These are phyloP conservation scores for Lasioglossum calceatum DNA, from an alignment of 2,888 invertebrate species.

Conservation along the genomic window DNA sequence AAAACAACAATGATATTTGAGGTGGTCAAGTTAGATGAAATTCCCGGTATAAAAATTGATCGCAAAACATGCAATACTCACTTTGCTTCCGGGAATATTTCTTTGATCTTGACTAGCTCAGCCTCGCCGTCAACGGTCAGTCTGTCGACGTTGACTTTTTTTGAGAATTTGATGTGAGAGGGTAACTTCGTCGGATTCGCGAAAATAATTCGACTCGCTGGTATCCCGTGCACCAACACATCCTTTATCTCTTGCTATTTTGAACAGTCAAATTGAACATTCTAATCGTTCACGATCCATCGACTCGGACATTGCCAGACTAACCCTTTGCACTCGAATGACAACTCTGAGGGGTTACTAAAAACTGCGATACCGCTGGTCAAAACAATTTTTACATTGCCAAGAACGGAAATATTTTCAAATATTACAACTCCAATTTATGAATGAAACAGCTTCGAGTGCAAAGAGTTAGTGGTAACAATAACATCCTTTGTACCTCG, in stretches of 20 bases:
- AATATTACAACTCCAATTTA: neutral
- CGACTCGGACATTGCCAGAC: neutral
- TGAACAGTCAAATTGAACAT: neutral
- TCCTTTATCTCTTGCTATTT: slow-evolving; percentile 86
- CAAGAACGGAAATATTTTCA: neutral
- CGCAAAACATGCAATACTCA: slow-evolving; percentile 52
- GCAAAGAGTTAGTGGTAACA: neutral
- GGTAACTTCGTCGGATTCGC: slow-evolving; percentile 87
- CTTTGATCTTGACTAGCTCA: slow-evolving; percentile 86
- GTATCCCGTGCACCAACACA: slow-evolving; percentile 85
- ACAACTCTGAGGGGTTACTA: neutral
- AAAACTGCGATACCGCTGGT: neutral
- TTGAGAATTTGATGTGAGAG: slow-evolving; percentile 86
- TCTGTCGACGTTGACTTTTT: slow-evolving; percentile 84
- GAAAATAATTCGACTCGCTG: slow-evolving; percentile 86
- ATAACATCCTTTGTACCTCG: slow-evolving; percentile 71
- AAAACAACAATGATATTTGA: no score
- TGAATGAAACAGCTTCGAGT: neutral
- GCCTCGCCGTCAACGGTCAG: slow-evolving; percentile 87
- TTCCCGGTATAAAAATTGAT: neutral
- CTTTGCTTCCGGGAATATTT: slow-evolving; percentile 85
- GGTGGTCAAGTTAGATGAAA: no score
- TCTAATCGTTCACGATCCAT: neutral
- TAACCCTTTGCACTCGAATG: neutral
- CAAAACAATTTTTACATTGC: no score